phyloP scores from a whole-genome alignment of 2,888 invertebrate species.

The Torymus tubicola region DNA sequence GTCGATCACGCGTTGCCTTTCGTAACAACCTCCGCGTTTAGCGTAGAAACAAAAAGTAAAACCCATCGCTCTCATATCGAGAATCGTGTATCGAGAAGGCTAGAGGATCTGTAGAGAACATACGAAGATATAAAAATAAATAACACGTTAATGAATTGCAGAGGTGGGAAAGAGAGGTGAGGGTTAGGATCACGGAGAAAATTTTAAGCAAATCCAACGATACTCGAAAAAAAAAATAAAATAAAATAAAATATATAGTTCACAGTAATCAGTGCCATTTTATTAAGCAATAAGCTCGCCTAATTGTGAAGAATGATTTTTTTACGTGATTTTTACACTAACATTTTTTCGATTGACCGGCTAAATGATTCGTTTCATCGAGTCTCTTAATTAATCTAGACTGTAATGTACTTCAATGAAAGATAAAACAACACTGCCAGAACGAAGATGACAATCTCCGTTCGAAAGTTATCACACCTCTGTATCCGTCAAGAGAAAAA shows the following conservation, averaged over 20 bases:
- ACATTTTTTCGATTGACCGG: slow-evolving; percentile 38
- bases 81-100: slow-evolving; percentile 46
- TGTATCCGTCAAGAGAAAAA: slow-evolving; percentile 21
- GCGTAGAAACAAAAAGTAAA: slow-evolving; percentile 51
- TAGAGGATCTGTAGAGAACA: slow-evolving; percentile 29
- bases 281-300: slow-evolving; percentile 73
- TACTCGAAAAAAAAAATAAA: slow-evolving; percentile 57
- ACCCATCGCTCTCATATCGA: slow-evolving; percentile 57
- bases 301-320: slow-evolving; percentile 58
- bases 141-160: slow-evolving; percentile 16
- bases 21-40: slow-evolving; percentile 69
- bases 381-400: slow-evolving; percentile 43
- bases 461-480: slow-evolving; percentile 30
- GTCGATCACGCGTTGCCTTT: slow-evolving; percentile 74
- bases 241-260: slow-evolving; percentile 59
- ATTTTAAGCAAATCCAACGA: slow-evolving; percentile 62
- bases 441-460: slow-evolving; percentile 37
- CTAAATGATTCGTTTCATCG: slow-evolving; percentile 36
- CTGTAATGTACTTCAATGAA: slow-evolving; percentile 43
- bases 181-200: slow-evolving; percentile 2
- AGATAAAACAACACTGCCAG: slow-evolving; percentile 54
- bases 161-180: slow-evolving; percentile 43
- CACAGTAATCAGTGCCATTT: slow-evolving; percentile 74
- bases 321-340: slow-evolving; percentile 49
- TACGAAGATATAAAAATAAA: slow-evolving; percentile 31